phyloP scores from a whole-genome alignment of 2,113 vertebrate species.

The Pycnonotus jocosus region DNA sequence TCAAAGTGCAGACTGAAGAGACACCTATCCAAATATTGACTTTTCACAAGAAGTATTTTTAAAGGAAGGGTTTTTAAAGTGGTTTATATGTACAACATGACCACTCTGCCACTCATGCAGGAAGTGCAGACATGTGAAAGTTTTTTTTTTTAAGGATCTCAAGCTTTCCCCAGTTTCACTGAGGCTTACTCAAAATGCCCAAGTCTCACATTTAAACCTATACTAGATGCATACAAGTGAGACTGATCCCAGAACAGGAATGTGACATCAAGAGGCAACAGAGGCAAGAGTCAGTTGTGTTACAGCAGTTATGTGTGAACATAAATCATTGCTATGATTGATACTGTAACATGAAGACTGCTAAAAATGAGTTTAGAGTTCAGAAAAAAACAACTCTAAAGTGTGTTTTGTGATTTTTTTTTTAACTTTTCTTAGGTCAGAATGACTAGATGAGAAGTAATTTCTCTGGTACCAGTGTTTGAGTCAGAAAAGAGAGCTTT shows the following conservation, averaged over 20 bases:
- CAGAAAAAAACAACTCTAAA: neutral
- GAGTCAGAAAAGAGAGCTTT: neutral
- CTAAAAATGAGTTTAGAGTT: neutral
- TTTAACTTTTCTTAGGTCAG: neutral
- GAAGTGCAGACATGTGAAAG: neutral
- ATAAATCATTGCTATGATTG: neutral
- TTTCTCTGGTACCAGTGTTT: neutral
- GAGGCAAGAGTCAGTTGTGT: neutral
- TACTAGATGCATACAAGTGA: neutral
- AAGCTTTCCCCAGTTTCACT: neutral
- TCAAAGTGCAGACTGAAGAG: neutral
- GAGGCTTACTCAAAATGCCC: neutral
- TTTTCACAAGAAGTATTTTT: neutral
- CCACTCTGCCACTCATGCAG: neutral
- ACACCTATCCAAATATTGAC: neutral
- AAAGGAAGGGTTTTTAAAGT: neutral
- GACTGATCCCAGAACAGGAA: neutral
- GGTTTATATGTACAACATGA: neutral
- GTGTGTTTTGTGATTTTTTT: neutral
- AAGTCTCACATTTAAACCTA: neutral
- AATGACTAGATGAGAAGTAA: neutral
- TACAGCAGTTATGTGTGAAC: neutral
- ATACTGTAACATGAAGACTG: neutral
- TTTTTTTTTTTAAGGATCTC: neutral
- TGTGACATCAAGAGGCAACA: neutral